phyloP scores from a whole-genome alignment of 2,113 vertebrate species.

The Acrocephalus kingi region DNA sequence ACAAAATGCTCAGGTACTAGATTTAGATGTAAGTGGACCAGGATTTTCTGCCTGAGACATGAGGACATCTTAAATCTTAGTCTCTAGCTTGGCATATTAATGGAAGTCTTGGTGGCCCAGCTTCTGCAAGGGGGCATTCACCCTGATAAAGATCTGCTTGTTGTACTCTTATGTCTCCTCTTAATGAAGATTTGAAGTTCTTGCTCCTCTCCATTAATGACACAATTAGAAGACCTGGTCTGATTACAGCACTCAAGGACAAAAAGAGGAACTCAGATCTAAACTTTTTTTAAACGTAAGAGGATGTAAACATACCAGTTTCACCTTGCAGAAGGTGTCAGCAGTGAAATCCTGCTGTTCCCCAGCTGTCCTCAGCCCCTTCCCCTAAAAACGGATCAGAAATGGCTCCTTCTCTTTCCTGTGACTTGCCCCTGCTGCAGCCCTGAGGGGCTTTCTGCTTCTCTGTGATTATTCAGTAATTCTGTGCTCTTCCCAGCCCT shows the following conservation, averaged over 20 bases:
- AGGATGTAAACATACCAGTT: not conserved
- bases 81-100: not conserved
- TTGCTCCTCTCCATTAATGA: not conserved
- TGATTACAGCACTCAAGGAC: not conserved
- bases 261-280: not conserved
- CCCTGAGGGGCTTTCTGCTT: not conserved
- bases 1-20: not conserved
- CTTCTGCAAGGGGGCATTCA: not conserved
- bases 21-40: not conserved
- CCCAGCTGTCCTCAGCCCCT: not conserved
- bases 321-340: not conserved
- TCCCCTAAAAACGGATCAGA: not conserved
- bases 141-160: not conserved
- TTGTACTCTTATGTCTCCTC: not conserved
- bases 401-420: not conserved
- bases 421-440: not conserved
- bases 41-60: not conserved
- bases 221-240: not conserved
- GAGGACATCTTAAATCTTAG: not conserved
- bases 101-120: not conserved
- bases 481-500: not conserved
- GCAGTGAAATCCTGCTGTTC: not conserved
- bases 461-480: accelerated
- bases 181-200: not conserved
- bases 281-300: not conserved